phyloP scores from a whole-genome alignment of 2,888 invertebrate genomes.

The Schrankia costaestrigalis region DNA sequence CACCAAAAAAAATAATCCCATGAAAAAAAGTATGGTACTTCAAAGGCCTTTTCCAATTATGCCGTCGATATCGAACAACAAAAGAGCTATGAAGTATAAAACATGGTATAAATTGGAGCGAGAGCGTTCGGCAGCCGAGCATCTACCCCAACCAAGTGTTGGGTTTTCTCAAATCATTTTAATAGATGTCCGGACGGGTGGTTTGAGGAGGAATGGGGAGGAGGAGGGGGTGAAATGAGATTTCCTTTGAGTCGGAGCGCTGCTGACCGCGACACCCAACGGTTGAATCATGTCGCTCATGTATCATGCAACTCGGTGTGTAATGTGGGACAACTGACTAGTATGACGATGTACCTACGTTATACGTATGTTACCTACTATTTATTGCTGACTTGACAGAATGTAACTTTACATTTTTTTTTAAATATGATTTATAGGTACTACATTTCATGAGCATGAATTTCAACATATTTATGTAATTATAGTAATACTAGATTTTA shows the following conservation, averaged over 20 bases:
- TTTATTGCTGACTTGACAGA: too few relatives aligned
- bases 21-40: slow-evolving; percentile 31
- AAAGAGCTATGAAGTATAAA: slow-evolving; percentile 49
- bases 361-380: slow-evolving; percentile 31
- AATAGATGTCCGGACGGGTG: slow-evolving; percentile 62
- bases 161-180: slow-evolving; percentile 75
- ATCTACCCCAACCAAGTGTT: slow-evolving; percentile 39
- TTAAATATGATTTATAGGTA: slow-evolving; percentile 20
- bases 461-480: too few relatives aligned
- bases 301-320: slow-evolving; percentile 51
- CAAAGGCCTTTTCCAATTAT: slow-evolving; percentile 46
- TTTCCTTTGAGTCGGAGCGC: slow-evolving; percentile 72
- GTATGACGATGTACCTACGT: too few relatives aligned
- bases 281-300: slow-evolving; percentile 53
- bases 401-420: too few relatives aligned
- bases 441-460: neutral
- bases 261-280: slow-evolving; percentile 63
- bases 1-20: slow-evolving; percentile 30
- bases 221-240: slow-evolving; percentile 64
- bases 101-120: slow-evolving; percentile 47
- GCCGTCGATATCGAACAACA: slow-evolving; percentile 44
- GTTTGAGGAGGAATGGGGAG: slow-evolving; percentile 25
- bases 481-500: too few relatives aligned
- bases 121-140: slow-evolving; percentile 28
- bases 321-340: slow-evolving; percentile 19